Conservation (phyloP, 37 sponge, comb jelly and placozoan species). For the Bolinopsis microptera region DNA sequence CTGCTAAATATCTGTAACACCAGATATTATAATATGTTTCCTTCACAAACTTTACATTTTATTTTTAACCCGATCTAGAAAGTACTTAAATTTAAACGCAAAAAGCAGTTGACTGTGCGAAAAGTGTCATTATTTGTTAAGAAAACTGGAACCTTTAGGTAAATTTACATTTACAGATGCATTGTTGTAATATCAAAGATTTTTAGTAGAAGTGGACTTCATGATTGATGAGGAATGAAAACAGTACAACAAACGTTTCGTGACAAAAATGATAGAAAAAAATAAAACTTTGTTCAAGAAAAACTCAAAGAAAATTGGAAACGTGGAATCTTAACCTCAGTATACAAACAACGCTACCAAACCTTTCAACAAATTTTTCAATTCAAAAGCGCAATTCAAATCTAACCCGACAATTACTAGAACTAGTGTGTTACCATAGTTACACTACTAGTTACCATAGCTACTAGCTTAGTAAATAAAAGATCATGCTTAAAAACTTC, state of each 20-base stretch:
- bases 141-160: too few species aligned
- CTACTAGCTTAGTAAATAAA: neutral
- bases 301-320: neutral
- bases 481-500: neutral
- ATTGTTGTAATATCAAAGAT: too few species aligned
- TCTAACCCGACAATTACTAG: neutral
- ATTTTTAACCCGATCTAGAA: neutral
- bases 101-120: neutral
- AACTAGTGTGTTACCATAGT: neutral
- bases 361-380: neutral
- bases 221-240: too few species aligned
- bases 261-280: neutral
- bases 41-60: neutral
- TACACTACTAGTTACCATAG: too few species aligned
- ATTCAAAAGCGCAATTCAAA: neutral
- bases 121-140: too few species aligned
- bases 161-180: too few species aligned
- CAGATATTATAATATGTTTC: neutral
- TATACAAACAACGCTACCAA: too few species aligned
- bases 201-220: too few species aligned
- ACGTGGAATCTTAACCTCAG: too few species aligned
- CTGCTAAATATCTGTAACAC: neutral
- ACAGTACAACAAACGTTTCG: neutral
- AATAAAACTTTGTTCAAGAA: neutral
- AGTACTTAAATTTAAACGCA: neutral